Base-by-base conservation (phyloP, 2,113 vertebrate species). In the Amphilophus citrinellus region DNA sequence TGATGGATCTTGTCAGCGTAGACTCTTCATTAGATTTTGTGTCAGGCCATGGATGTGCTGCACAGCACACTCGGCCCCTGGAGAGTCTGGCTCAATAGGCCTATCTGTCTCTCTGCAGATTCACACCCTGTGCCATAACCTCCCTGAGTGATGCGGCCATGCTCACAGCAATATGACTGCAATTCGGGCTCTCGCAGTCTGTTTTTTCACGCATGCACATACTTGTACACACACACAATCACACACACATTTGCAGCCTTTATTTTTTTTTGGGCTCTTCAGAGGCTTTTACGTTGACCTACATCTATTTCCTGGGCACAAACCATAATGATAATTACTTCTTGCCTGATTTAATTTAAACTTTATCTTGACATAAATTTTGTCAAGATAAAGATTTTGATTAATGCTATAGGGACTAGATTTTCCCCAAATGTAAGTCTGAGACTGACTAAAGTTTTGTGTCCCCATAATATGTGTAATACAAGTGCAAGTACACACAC, bases 1-100 rank as follows among this genome's bases (percentile, higher is more conserved):
- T 83, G 42, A 37, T 78, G 80, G 63, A 87, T 86, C 80, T 82
- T 88, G 82, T 85, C 91, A 68, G 61, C 1, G 4, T 32, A 35
- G 81, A 76, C 61, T 89, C 87, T 84, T 86, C 85, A 87, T 93
- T 91, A 82, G 89, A 88, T 89, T 89, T 86, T 81, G 78, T 91
- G 84, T 89, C 90, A 87, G 87, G 76, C 77, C 82, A 58, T 32
- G 68, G 85, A 88, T 83, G 79, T 84, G 85, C 86, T 68, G 82
- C 87, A 84, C 85, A 87, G 87, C 77, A 83, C 82, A n/a, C 82
- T 62, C 76, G 47, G 66, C 84, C 92, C 86, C 89, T 59, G 79
- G 88, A 88, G 90, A 91, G 77, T 80, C 83, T 53, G 84, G 80
- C 91, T 92, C 47, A 24, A 82, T 14, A 81, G 76, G 86, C 86